phyloP scores from a whole-genome alignment of 2,888 invertebrate species.

The Linnaemya vulpina region DNA sequence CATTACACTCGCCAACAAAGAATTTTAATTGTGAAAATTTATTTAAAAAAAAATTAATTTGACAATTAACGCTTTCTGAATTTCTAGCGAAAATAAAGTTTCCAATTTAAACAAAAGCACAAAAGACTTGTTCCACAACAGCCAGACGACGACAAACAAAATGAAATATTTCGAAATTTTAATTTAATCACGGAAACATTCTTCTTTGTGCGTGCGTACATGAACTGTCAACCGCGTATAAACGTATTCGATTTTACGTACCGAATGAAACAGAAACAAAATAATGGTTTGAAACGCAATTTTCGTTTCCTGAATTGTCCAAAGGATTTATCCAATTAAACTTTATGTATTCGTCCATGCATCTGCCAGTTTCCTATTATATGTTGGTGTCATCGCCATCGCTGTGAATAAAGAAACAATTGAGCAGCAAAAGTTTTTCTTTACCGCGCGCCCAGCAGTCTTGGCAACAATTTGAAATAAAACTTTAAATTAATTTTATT shows the following conservation, averaged over 20 bases:
- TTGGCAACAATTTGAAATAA: not conserved
- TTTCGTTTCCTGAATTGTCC: conserved; percentile 1
- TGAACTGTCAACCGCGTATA: not conserved
- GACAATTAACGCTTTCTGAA: no score
- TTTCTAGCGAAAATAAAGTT: not conserved
- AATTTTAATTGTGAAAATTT: no score
- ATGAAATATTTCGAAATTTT: not conserved
- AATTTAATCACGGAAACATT: conserved; percentile 7
- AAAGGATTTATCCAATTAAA: conserved; percentile 34
- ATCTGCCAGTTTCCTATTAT: not conserved
- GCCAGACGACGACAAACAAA: not conserved
- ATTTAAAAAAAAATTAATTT: no score
- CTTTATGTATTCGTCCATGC: conserved; percentile 18
- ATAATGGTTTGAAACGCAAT: not conserved
- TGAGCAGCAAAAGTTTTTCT: not conserved
- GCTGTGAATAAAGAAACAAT: not conserved
- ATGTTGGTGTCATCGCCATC: not conserved
- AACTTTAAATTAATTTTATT: conserved; percentile 13
- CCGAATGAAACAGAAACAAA: not conserved
- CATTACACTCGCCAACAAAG: no score
- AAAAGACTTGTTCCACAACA: not conserved
- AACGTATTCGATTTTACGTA: not conserved
- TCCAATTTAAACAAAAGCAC: not conserved
- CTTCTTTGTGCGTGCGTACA: not conserved
- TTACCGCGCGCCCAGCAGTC: no score